Evolutionary conservation across 2,888 invertebrate genomes (phyloP).

Genomic region (Pherbina coryleti): DNA sequence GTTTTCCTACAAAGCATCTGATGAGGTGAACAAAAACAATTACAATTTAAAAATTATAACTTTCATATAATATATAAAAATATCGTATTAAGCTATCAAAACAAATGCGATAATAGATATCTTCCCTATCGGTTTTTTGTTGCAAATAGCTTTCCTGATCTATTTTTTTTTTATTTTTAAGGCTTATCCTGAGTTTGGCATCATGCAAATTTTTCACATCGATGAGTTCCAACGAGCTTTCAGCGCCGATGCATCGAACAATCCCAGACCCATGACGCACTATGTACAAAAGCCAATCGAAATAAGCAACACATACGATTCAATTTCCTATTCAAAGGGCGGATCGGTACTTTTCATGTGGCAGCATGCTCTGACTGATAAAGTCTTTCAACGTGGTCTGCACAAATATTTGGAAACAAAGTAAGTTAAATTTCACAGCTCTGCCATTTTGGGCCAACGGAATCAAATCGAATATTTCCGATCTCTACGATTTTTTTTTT

Average conservation of each 20-base stretch:
- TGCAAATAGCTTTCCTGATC: background rate
- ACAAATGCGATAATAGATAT: background rate
- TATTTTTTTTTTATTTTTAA: slow-evolving; percentile 54
- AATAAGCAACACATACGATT: slow-evolving; percentile 85
- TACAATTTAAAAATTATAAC: too few relatives aligned
- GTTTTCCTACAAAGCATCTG: slow-evolving; percentile 59
- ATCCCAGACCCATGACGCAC: slow-evolving; percentile 85
- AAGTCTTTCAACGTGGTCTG: slow-evolving; percentile 61
- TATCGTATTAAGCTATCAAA: background rate
- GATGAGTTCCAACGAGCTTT: slow-evolving; percentile 81
- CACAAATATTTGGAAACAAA: slow-evolving; percentile 60
- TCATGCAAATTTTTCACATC: slow-evolving; percentile 82
- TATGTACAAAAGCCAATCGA: slow-evolving; percentile 86
- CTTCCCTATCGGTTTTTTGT: background rate
- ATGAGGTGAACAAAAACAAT: slow-evolving; percentile 54
- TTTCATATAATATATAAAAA: too few relatives aligned
- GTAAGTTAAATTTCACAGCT: slow-evolving; percentile 49
- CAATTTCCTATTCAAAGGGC: slow-evolving; percentile 91
- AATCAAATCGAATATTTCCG: too few relatives aligned
- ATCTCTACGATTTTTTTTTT: too few relatives aligned
- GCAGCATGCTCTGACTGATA: slow-evolving; percentile 61
- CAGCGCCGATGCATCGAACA: slow-evolving; percentile 78
- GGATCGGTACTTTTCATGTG: slow-evolving; percentile 74
- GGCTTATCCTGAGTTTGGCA: slow-evolving; percentile 77
- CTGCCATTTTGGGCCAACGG: too few relatives aligned